These are phyloP conservation scores for Hydriomena furcata DNA, from an alignment of 2,888 invertebrate species.

Conservation along the genomic window DNA sequence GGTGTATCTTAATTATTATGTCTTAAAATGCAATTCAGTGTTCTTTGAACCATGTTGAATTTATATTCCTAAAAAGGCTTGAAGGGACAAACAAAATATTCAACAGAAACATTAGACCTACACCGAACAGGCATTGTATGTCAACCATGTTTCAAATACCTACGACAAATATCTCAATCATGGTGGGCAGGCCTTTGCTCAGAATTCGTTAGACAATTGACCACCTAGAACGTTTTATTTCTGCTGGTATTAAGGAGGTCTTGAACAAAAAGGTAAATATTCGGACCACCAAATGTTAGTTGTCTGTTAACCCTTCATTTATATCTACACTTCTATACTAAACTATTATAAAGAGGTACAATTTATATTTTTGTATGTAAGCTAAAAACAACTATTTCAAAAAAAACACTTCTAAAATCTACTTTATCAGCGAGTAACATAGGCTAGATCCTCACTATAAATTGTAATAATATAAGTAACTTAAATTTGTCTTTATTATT, in stretches of 20 bases:
- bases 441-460: too few species aligned
- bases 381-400: too few species aligned
- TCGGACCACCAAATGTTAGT: constrained; percentile 30
- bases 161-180: constrained; percentile 45
- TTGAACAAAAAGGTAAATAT: constrained; percentile 45
- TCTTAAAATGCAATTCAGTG: not conserved
- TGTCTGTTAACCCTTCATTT: constrained; percentile 1
- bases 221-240: constrained; percentile 41
- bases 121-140: constrained; percentile 27
- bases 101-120: constrained; percentile 2
- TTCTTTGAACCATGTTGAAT: not conserved
- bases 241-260: constrained; percentile 35
- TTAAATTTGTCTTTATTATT: too few species aligned
- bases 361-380: too few species aligned
- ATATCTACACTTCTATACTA: too few species aligned
- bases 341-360: too few species aligned
- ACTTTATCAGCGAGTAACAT: too few species aligned
- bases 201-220: constrained; percentile 42
- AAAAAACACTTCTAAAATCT: too few species aligned
- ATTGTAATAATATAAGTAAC: too few species aligned
- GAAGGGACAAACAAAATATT: not conserved
- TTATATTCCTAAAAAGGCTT: not conserved
- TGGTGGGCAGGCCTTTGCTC: constrained; percentile 41
- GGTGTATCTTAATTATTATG: constrained; percentile 7
- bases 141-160: constrained; percentile 37